phyloP scores from a whole-genome alignment of 2,113 vertebrate species.

The Oncorhynchus clarkii region DNA sequence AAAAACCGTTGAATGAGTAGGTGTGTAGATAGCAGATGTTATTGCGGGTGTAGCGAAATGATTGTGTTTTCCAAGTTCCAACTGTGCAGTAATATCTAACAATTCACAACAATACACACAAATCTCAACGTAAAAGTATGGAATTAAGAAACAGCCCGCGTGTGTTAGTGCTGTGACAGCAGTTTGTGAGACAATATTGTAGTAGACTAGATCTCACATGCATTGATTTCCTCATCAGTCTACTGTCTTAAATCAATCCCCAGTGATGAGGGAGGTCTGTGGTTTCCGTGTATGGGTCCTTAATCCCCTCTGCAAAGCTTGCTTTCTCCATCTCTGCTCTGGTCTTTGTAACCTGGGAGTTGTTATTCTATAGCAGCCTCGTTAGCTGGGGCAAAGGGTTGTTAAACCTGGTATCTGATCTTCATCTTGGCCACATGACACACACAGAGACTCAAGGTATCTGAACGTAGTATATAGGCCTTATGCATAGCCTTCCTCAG shows the following conservation, averaged over 20 bases:
- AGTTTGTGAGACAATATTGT: neutral
- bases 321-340: neutral
- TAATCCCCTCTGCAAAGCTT: neutral
- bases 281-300: neutral
- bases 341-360: slow-evolving; percentile 15
- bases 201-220: neutral
- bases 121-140: no score
- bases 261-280: no score
- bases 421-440: slow-evolving; percentile 4
- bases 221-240: neutral
- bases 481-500: no score
- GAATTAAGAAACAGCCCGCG: no score
- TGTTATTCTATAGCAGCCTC: slow-evolving; percentile 16
- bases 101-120: no score
- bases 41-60: no score
- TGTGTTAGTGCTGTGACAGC: neutral
- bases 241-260: no score
- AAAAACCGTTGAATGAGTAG: no score
- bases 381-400: neutral
- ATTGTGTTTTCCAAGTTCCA: no score
- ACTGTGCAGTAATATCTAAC: no score
- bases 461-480: neutral
- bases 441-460: neutral
- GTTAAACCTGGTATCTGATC: slow-evolving; percentile 1
- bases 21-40: no score